Base-by-base conservation (phyloP, 2,113 vertebrate genomes). In the Stegastes partitus region DNA sequence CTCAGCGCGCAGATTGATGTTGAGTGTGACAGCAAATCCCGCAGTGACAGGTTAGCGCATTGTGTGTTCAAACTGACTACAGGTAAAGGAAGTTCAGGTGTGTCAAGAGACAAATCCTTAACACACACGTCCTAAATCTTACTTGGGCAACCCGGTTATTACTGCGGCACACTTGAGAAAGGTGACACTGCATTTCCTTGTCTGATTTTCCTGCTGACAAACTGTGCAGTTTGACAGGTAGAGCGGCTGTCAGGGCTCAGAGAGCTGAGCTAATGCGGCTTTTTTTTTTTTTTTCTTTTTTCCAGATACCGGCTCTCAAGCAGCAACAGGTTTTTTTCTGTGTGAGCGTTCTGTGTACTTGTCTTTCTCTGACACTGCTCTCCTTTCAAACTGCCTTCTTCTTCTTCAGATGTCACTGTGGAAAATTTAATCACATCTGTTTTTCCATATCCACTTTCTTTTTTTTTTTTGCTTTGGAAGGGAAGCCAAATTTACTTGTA, bases 341-440 rank as follows among this genome's bases (percentile, higher is more conserved):
- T 74, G 28, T 58, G 25, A 67, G 58, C 70, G 56, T 34, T 9
- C 34, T 25, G 49, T 15, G 72, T 23, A 28, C 23, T 68, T 58
- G 44, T 42, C 19, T 73, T 55, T 72, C 64, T 68, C 50, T 50
- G 65, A 59, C 14, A 26, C 31, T 61, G 55, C 25, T 78, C 82
- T 80, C 51, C 54, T 70, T 77, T 69, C 77, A 86, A 79, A 76
- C 62, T 50, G 18, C 47, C 19, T 26, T 57, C 55, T 54, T 78
- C 55, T 47, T 64, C 39, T 66, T 78, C 47, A 70, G 25, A 74
- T 63, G 66, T 68, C 45, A 31, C 31, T 23, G 50, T 87, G 89
- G 74, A 90, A 91, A 93, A 87, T 87, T 55, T 42, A 71, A 65
- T 76, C 75, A 84, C 80, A 86, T 85, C 86, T 85, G 74, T 82